Evolutionary conservation across 2,113 vertebrate species (phyloP), one percentile per base, ranked within the genome.

Genomic region (Diadophis punctatus): DNA sequence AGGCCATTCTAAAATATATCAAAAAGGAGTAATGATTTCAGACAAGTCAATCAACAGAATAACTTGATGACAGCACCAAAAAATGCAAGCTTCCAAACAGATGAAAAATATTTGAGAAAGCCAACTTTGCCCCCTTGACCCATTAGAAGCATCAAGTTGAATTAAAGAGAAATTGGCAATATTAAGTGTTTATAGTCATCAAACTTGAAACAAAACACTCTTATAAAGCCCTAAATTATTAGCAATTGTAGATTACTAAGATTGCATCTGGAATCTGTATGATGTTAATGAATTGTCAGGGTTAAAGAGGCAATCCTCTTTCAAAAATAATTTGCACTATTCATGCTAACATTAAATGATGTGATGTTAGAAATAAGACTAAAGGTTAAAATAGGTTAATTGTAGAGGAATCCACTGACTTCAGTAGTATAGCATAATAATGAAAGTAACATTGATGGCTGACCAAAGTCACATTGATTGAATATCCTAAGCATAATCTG

Each of bases 1-100:
- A 91, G 94, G 95, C 94, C 95, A 96, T 80, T 80, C 8, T 96
- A 94, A 96, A 94, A 63, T 90, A 90, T 34, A 93, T 49, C 74
- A 46, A 55, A 91, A 95, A 93, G 95, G 89, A 90, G 94, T 84
- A 68, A 93, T 55, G 1, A 51, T 87, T 93, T 92, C 25, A 11
- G 0, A 49, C 16, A 92, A 89, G 56, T 85, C 93, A 96, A 74
- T 74, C n/a, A 74, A 34, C 63, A 74, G 68, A 74, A 34, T 39
- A 34, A 74, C 6, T 20, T 74, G n/a, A 74, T 74, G 68, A 74
- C 68, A 74, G 68, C 6, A n/a, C 6, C 68, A 8, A 74, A 34
- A 74, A 74, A 74, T 92, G 39, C 60, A 49, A 68, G 89, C 3
- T 93, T 94, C 93, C 56, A 63, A 49, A 92, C 87, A 91, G 87